A percentile compares a stretch with the other conserved stretches of the same genome.
phyloP scores from a whole-genome alignment of 2,797 vertebrate genomes.

The Peromyscus eremicus region DNA sequence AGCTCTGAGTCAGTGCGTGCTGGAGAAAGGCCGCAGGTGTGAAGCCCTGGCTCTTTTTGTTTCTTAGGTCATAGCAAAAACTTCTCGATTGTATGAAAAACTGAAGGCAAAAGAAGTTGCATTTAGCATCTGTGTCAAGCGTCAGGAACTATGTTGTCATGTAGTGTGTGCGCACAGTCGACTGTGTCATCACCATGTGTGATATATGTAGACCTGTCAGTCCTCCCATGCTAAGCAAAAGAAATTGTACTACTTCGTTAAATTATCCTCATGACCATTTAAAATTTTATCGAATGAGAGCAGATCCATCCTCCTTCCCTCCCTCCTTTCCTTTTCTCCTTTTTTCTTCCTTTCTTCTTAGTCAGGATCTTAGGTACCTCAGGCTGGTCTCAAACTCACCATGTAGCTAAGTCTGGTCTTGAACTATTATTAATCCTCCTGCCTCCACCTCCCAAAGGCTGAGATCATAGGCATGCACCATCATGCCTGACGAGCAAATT shows the following conservation, averaged over 20 bases:
- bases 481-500: background rate
- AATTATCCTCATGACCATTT: background rate
- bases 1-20: background rate
- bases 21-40: background rate
- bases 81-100: background rate
- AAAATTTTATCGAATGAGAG: slow-evolving; percentile 2
- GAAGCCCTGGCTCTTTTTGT: background rate
- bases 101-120: background rate
- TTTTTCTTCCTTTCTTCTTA: background rate
- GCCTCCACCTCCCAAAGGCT: background rate
- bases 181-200: background rate
- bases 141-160: background rate
- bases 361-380: background rate
- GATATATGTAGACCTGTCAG: background rate
- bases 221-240: background rate
- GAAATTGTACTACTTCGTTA: background rate
- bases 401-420: background rate
- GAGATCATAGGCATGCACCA: background rate
- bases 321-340: background rate
- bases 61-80: slow-evolving; percentile 11
- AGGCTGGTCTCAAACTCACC: background rate
- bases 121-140: background rate
- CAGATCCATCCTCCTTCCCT: too few species aligned
- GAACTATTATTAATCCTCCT: background rate
- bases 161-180: background rate